Evolutionary conservation across 2,113 vertebrate genomes (phyloP).

Genomic region (Cyprinodon variegatus): DNA sequence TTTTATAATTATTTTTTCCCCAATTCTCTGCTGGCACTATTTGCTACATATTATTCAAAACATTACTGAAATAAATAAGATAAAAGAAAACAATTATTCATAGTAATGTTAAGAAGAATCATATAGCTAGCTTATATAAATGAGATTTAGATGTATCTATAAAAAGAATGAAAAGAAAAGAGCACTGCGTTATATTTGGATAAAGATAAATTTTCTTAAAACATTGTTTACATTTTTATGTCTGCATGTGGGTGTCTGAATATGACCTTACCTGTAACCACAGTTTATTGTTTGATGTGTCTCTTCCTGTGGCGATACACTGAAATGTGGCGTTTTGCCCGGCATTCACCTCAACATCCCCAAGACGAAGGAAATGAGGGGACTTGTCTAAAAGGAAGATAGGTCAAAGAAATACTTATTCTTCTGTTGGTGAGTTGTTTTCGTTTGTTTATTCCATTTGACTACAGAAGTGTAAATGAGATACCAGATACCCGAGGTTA

Average conservation of each 20-base stretch:
- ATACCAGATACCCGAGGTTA: slow-evolving; percentile 27
- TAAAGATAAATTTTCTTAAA: not conserved
- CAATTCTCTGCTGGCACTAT: too few relatives aligned
- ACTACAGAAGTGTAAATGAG: slow-evolving; percentile 18
- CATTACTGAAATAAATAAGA: too few relatives aligned
- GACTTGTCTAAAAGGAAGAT: slow-evolving; percentile 88
- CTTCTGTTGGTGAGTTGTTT: slow-evolving; percentile 7
- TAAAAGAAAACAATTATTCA: not conserved
- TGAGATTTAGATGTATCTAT: not conserved
- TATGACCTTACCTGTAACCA: slow-evolving; percentile 91
- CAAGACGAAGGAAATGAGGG: slow-evolving; percentile 96
- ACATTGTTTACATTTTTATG: not conserved
- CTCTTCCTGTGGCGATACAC: slow-evolving; percentile 95
- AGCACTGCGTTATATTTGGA: not conserved
- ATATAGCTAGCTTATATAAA: not conserved
- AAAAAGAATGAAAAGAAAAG: not conserved
- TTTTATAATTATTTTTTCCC: too few relatives aligned
- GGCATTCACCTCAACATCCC: slow-evolving; percentile 98
- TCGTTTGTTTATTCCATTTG: slow-evolving; percentile 11
- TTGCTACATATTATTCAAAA: too few relatives aligned
- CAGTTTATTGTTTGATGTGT: slow-evolving; percentile 93
- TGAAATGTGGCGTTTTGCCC: slow-evolving; percentile 99
- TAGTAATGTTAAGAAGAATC: not conserved
- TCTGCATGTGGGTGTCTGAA: not conserved
- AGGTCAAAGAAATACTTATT: slow-evolving; percentile 17